Evolutionary conservation across 2,113 vertebrate genomes (phyloP).

Genomic region (Noctilio leporinus): DNA sequence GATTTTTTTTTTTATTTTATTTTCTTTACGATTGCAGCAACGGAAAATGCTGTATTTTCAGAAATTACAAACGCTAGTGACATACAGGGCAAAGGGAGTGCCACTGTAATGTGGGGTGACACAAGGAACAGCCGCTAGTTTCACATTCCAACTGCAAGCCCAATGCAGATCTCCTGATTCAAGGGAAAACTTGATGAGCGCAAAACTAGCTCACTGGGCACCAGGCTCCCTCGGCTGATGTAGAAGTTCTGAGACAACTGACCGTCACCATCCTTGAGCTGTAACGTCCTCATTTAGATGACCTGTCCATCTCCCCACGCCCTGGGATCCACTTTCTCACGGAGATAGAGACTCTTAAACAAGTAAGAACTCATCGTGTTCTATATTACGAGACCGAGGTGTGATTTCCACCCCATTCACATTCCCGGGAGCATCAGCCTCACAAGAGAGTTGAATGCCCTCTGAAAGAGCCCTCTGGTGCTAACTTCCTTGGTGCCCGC

Average conservation of each 20-base stretch:
- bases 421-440: background rate
- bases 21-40: background rate
- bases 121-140: background rate
- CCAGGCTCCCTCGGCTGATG: background rate
- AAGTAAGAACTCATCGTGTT: background rate
- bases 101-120: background rate
- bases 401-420: background rate
- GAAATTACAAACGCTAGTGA: conserved; percentile 34
- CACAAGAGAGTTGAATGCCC: background rate
- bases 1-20: background rate
- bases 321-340: background rate
- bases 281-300: background rate
- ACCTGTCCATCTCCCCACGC: background rate
- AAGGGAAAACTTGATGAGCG: background rate
- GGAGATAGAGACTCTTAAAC: background rate
- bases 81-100: background rate
- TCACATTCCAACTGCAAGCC: conserved; percentile 4
- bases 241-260: background rate
- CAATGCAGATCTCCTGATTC: background rate
- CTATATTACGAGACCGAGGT: background rate
- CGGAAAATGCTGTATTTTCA: conserved; percentile 55
- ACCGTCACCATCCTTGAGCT: background rate
- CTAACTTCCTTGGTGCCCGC: background rate
- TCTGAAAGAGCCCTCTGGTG: background rate
- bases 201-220: background rate